A percentile compares a stretch with the other conserved stretches of the same genome.
These are phyloP conservation scores for Sylvia borin DNA, from an alignment of 2,797 vertebrate genomes.

Conservation along the genomic window DNA sequence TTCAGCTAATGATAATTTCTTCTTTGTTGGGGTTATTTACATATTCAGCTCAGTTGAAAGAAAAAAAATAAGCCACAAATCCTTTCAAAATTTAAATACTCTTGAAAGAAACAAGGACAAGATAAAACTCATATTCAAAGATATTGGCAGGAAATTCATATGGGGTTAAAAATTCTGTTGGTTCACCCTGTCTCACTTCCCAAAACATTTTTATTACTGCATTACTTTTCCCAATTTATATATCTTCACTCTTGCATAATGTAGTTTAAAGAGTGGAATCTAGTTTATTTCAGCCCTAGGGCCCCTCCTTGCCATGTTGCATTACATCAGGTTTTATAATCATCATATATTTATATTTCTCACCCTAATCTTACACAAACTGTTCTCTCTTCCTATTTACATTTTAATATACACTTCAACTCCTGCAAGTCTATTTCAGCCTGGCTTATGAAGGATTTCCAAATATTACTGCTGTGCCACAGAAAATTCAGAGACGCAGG, in stretches of 20 bases:
- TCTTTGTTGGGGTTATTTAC: neutral
- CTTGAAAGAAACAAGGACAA: neutral
- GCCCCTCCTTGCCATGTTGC: slow-evolving; percentile 38
- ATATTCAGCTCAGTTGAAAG: neutral
- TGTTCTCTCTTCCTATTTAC: slow-evolving; percentile 38
- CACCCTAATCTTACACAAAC: slow-evolving; percentile 11
- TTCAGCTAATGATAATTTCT: neutral
- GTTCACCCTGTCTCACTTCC: neutral
- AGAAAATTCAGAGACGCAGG: neutral
- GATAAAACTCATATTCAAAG: neutral
- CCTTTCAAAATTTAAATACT: neutral
- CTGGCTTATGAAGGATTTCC: neutral
- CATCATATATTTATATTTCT: slow-evolving; percentile 38
- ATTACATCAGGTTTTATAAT: slow-evolving; percentile 53
- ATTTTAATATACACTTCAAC: slow-evolving; percentile 1
- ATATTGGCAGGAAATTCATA: neutral
- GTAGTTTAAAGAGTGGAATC: slow-evolving; percentile 42
- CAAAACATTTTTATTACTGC: slow-evolving; percentile 48
- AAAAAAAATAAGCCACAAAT: neutral
- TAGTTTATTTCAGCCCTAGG: slow-evolving; percentile 52
- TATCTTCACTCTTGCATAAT: slow-evolving; percentile 36
- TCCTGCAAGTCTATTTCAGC: neutral
- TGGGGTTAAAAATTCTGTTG: neutral
- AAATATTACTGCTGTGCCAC: neutral
- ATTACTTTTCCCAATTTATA: slow-evolving; percentile 18